Base-by-base conservation (phyloP, 2,888 invertebrate species). In the Volucella bombylans region DNA sequence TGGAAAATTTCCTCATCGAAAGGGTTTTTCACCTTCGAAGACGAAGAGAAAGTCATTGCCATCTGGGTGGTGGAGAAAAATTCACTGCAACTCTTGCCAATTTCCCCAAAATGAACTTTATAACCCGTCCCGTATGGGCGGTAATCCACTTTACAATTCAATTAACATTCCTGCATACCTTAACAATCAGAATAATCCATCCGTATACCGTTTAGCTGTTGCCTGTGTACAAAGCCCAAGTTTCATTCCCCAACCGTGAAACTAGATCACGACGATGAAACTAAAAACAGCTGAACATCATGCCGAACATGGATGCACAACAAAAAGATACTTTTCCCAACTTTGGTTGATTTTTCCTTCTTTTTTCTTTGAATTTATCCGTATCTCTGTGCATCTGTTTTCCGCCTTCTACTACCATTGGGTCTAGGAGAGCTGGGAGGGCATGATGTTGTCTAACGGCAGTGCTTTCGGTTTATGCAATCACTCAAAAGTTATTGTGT, bases 381-480 rank as follows among this genome's bases (percentile, higher is more conserved):
- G 12, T 18, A 14, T 9, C 39, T 47, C 14, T 23, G 47, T 50
- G 47, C 41, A 39, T 73, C 38, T 76, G 59, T 38, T 59, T 31
- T 57, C 10, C 23, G 57, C 55, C 39, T 68, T 15, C 31, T 18
- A 23, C 41, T 43, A 64, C 47, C 18, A 41, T 45, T 45, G 18
- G 15, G 47, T 52, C 12, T 31, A 31, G 31, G 31, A 31, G 31
- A 4, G 31, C 31, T 31, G 6, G 31, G 31, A 6, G 31, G 31
- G 31, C 31, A 31, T 31, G 4, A 6, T 31, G 31, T 31, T 31
- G 2, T 49, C 47, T 55, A 39, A 47, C 41, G 64, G 55, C 49
- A 50, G 68, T 55, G 77, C 82, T 77, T 82, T 82, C 41, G 45
- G 77, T 67, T 82, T 82, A 72, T 82, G 50, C 55, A 82, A 82